These are phyloP conservation scores for Sebastes minor DNA, from an alignment of 2,797 vertebrate genomes.

Conservation along the genomic window DNA sequence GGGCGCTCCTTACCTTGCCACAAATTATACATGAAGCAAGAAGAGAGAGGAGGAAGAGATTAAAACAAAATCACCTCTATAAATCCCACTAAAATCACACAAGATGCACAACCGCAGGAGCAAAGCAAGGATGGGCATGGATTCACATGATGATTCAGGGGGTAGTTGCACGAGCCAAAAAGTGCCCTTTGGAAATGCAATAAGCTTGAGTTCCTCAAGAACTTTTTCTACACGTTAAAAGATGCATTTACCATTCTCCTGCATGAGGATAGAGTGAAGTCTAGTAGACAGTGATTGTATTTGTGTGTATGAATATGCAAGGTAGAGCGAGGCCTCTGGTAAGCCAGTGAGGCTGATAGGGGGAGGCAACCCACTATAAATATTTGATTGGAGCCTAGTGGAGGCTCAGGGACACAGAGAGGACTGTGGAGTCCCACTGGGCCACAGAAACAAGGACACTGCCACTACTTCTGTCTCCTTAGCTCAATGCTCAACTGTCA, in stretches of 20 bases:
- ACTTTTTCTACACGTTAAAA: not conserved
- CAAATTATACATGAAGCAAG: constrained; percentile 81
- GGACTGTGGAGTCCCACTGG: constrained; percentile 51
- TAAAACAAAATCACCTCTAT: constrained; percentile 62
- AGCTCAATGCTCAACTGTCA: constrained; percentile 14
- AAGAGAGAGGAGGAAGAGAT: constrained; percentile 79
- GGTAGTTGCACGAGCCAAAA: not conserved
- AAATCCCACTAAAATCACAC: constrained; percentile 21
- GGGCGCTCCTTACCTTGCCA: constrained; percentile 82
- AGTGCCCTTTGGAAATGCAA: not conserved
- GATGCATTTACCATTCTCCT: not conserved
- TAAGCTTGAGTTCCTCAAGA: not conserved
- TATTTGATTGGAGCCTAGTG: constrained; percentile 76
- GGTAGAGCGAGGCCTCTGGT: constrained; percentile 29
- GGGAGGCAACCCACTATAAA: constrained; percentile 70
- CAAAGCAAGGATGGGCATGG: constrained; percentile 59
- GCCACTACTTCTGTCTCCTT: constrained; percentile 28
- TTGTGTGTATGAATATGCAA: constrained; percentile 20
- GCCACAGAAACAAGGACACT: constrained; percentile 62
- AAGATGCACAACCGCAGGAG: constrained; percentile 62
- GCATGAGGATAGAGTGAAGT: not conserved
- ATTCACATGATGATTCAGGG: constrained; percentile 5
- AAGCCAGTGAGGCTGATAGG: constrained; percentile 52
- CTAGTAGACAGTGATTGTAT: not conserved
- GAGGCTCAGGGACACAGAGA: constrained; percentile 64